Evolutionary conservation across 92 coral and sea anemone species (phyloP).

Genomic region (Blastomussa wellsi): DNA sequence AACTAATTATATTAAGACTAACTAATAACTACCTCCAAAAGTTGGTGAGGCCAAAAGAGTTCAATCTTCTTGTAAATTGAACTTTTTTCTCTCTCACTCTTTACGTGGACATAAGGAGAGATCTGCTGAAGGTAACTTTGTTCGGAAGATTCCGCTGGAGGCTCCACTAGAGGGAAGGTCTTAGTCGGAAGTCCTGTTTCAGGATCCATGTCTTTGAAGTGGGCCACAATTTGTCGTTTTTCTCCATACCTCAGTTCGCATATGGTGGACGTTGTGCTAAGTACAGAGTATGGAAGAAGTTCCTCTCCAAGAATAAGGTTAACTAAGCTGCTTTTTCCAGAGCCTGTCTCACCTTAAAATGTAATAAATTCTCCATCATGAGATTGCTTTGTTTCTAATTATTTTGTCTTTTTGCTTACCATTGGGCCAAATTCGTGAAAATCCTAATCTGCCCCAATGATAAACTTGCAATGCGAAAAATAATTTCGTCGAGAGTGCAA

Average conservation of each 20-base stretch:
- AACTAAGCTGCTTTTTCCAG: conserved; percentile 63
- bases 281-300: conserved; percentile 48
- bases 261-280: conserved; percentile 56
- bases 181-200: background rate
- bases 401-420: too few species aligned
- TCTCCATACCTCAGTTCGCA: conserved; percentile 52
- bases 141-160: background rate
- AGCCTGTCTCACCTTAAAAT: conserved; percentile 46
- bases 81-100: conserved; percentile 44
- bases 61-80: conserved; percentile 42
- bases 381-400: too few species aligned
- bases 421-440: too few species aligned
- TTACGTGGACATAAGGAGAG: conserved; percentile 32
- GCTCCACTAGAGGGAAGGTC: background rate
- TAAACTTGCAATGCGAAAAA: too few species aligned
- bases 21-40: conserved; percentile 43
- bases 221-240: conserved; percentile 36
- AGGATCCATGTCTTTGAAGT: conserved; percentile 36
- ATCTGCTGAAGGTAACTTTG: conserved; percentile 44
- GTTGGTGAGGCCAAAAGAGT: conserved; percentile 57
- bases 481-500: too few species aligned
- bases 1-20: background rate
- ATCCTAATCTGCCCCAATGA: too few species aligned
- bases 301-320: conserved; percentile 63
- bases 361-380: too few species aligned